A percentile compares a stretch with the other conserved stretches of the same genome.
Evolutionary conservation across 2,113 vertebrate genomes (phyloP).

Genomic region (Ptilonorhynchus violaceus): DNA sequence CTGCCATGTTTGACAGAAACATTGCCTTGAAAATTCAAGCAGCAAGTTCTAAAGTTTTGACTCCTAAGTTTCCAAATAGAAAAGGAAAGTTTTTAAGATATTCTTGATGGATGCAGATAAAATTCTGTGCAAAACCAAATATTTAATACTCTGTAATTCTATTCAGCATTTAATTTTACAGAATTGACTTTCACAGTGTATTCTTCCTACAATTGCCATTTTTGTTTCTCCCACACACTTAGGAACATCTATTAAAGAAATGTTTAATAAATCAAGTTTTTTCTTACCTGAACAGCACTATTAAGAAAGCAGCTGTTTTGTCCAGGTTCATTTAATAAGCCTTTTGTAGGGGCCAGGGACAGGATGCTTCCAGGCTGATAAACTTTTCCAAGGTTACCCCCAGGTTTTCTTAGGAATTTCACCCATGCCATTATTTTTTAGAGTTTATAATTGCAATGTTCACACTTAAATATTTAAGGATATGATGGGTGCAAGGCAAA

Average conservation of each 20-base stretch:
- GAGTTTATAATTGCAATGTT: not conserved
- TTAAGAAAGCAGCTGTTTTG: slow-evolving; percentile 99
- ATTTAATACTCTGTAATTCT: not conserved
- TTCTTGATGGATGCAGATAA: not conserved
- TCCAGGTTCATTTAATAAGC: slow-evolving; percentile 93
- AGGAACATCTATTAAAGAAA: not conserved
- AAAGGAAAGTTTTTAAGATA: not conserved
- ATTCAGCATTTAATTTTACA: too few relatives aligned
- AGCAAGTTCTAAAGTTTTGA: not conserved
- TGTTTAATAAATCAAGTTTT: not conserved
- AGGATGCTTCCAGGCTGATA: slow-evolving; percentile 95
- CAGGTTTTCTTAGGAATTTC: slow-evolving; percentile 89
- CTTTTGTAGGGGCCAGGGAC: slow-evolving; percentile 94
- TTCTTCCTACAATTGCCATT: not conserved
- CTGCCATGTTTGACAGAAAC: not conserved
- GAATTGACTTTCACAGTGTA: not conserved
- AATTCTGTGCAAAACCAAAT: not conserved
- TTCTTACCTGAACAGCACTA: slow-evolving; percentile 95
- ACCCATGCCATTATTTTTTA: slow-evolving; percentile 89
- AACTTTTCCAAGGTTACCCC: slow-evolving; percentile 88
- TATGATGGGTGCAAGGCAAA: slow-evolving; percentile 35
- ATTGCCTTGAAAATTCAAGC: not conserved
- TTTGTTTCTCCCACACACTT: too few relatives aligned
- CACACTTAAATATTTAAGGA: not conserved
- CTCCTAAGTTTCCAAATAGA: not conserved